These are phyloP conservation scores for Blastobasis lacticolella DNA, from an alignment of 2,888 invertebrate genomes.

Conservation along the genomic window DNA sequence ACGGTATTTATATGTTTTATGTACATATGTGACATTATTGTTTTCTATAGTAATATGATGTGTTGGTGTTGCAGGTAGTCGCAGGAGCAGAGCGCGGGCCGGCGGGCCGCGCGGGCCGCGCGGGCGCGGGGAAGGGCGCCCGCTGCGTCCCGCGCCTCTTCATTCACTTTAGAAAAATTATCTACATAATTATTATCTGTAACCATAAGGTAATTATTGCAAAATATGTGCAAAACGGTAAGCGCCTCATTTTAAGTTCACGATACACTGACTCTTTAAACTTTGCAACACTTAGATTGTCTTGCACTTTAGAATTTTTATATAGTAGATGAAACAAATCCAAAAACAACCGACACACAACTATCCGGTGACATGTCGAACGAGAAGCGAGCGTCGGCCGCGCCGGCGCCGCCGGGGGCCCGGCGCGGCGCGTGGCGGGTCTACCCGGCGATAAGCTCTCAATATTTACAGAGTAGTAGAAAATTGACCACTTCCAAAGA, in stretches of 20 bases:
- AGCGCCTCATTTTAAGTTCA: conserved; percentile 66
- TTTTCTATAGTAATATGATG: too few species aligned
- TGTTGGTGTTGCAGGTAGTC: conserved; percentile 5
- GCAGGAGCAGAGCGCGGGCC: conserved; percentile 21
- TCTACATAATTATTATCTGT: conserved; percentile 57
- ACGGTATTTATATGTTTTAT: too few species aligned
- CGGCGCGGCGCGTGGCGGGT: conserved; percentile 64
- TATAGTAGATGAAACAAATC: conserved; percentile 52
- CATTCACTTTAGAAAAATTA: conserved; percentile 41
- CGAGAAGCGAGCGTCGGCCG: not conserved
- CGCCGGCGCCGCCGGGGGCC: conserved; percentile 7
- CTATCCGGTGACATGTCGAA: conserved; percentile 60
- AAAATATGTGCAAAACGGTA: conserved; percentile 71
- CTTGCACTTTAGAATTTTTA: conserved; percentile 50
- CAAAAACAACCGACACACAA: conserved; percentile 64
- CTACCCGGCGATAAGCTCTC: conserved; percentile 70
- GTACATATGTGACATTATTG: not conserved
- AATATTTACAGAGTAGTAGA: conserved; percentile 71
- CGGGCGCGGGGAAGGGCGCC: conserved; percentile 47
- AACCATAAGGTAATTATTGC: conserved; percentile 56
- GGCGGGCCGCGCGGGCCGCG: conserved; percentile 22
- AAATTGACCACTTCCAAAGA: conserved; percentile 71
- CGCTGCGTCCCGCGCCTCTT: conserved; percentile 33
- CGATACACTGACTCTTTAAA: conserved; percentile 63
- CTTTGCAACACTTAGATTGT: conserved; percentile 61